These are phyloP conservation scores for Mustela lutreola DNA, from an alignment of 2,113 vertebrate species.

Conservation along the genomic window DNA sequence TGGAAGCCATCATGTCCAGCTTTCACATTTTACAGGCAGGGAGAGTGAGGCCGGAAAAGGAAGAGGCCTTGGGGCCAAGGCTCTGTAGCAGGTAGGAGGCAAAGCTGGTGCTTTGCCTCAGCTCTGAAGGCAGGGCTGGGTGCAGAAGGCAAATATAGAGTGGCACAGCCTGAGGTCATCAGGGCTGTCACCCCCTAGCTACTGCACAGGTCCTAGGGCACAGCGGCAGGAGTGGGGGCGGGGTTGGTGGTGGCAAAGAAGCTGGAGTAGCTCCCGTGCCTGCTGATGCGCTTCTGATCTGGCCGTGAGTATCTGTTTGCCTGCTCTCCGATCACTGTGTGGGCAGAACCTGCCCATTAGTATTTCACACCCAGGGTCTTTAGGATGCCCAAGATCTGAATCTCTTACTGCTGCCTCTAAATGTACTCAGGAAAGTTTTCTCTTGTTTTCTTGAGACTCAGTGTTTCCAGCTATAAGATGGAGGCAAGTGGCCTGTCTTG, in stretches of 20 bases:
- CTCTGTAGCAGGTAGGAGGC: not conserved
- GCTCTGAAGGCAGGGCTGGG: not conserved
- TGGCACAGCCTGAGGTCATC: not conserved
- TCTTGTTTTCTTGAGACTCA: not conserved
- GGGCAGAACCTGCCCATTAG: not conserved
- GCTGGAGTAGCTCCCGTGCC: not conserved
- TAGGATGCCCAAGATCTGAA: not conserved
- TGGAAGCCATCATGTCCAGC: not conserved
- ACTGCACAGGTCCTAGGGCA: not conserved
- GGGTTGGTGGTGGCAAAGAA: no score
- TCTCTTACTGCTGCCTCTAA: not conserved
- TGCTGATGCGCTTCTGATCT: not conserved
- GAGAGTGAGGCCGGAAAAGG: not conserved
- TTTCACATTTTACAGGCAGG: not conserved
- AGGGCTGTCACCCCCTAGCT: not conserved
- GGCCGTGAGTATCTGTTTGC: not conserved
- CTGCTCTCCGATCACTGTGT: not conserved
- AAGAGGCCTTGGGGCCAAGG: not conserved
- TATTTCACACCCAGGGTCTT: not conserved
- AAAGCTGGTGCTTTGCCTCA: not conserved
- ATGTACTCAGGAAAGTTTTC: not conserved
- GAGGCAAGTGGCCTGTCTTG: not conserved
- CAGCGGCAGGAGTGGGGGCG: fast-evolving
- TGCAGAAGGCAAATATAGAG: fast-evolving
- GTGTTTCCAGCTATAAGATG: constrained; percentile 17